Conservation (phyloP, 1,140 invertebrate species). For the Leptinotarsa lineolata region DNA sequence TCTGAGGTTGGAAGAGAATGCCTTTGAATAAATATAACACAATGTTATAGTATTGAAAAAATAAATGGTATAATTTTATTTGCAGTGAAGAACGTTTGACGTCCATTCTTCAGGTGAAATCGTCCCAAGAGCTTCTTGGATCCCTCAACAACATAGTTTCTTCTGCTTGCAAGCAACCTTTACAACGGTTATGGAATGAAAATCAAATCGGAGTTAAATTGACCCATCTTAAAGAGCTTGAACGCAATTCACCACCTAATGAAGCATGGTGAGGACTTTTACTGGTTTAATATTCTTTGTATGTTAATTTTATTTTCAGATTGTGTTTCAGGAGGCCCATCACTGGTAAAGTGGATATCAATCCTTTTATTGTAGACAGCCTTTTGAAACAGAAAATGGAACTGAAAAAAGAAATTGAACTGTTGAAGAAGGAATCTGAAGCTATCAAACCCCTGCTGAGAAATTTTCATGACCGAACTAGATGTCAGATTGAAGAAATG, state of each 20-base stretch:
- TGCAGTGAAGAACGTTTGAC: neutral
- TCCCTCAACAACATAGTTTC: neutral
- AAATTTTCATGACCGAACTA: neutral
- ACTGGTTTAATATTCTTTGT: neutral
- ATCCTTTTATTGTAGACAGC: neutral
- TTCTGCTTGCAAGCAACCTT: neutral
- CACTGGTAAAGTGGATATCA: slow-evolving; percentile 13
- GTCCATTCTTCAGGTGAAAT: neutral
- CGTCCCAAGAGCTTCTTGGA: neutral
- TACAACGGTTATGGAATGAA: slow-evolving; percentile 8
- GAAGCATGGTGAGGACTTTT: slow-evolving; percentile 9
- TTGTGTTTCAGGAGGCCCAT: slow-evolving; percentile 7
- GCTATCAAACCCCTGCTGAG: neutral
- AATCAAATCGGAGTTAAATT: slow-evolving; percentile 15
- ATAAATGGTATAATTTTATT: neutral
- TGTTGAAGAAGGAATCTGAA: neutral
- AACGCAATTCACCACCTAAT: slow-evolving; percentile 7
- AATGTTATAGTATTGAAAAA: no score
- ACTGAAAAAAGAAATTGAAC: slow-evolving; percentile 11
- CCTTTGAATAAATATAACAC: no score
- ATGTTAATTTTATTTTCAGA: neutral
- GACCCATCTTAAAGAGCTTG: slow-evolving; percentile 16
- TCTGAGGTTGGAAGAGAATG: no score
- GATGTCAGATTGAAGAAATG: slow-evolving; percentile 1
- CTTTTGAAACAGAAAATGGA: neutral